These are phyloP conservation scores for Drosophila stalkeri DNA, from an alignment of 2,888 invertebrate genomes.

Conservation along the genomic window DNA sequence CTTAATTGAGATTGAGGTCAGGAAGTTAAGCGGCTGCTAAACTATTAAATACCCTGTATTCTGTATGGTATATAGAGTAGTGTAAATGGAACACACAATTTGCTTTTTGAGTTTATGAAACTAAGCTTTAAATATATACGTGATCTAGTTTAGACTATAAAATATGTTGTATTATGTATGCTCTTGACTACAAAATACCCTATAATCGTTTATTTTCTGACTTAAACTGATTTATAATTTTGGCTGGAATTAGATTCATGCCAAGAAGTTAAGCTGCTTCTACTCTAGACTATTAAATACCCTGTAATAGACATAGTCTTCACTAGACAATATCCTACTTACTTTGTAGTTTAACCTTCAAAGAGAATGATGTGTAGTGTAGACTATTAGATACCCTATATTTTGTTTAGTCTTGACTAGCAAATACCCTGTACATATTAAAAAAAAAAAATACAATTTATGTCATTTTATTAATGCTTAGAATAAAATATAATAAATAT, in stretches of 20 bases:
- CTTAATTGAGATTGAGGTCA: not conserved
- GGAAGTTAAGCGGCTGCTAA: not conserved
- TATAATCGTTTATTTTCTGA: no score
- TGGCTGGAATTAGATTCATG: not conserved
- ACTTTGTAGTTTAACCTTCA: not conserved
- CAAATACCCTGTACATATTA: not conserved
- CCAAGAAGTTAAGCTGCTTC: not conserved
- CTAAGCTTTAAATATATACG: not conserved
- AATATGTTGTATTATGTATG: not conserved
- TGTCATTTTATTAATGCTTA: not conserved
- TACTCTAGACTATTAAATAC: not conserved
- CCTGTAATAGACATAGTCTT: not conserved
- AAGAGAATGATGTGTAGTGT: not conserved
- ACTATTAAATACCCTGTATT: not conserved
- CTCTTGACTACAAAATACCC: not conserved
- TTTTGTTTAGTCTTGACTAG: not conserved
- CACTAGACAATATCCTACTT: not conserved
- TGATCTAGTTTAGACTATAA: not conserved
- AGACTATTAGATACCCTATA: not conserved
- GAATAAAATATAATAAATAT: not conserved
- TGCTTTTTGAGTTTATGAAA: not conserved
- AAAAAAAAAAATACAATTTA: not conserved
- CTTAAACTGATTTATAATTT: no score
- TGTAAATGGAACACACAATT: not conserved
- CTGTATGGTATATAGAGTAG: not conserved